phyloP scores from a whole-genome alignment of 1,140 invertebrate species.

The Zaprionus ornatus region DNA sequence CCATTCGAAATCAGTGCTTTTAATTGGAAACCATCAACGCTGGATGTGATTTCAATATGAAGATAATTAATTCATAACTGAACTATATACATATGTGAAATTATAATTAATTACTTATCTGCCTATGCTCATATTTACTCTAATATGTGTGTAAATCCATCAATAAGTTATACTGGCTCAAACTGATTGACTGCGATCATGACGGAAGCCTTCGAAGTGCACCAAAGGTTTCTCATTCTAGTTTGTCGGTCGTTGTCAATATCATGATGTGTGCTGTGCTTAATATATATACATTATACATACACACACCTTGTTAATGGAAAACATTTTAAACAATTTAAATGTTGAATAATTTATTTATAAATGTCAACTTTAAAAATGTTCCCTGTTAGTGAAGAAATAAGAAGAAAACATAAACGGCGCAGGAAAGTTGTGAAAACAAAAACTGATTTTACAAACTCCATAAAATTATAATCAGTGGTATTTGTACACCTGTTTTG shows the following conservation, averaged over 20 bases:
- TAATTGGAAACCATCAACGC: slow-evolving; percentile 71
- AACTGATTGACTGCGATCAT: not conserved
- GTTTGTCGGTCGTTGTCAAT: not conserved
- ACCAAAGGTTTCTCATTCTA: not conserved
- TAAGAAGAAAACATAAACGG: too few species aligned
- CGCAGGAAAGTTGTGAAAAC: too few species aligned
- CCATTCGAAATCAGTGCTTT: slow-evolving; percentile 82
- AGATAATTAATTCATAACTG: not conserved
- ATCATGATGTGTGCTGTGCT: not conserved
- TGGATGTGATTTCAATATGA: not conserved
- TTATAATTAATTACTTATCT: not conserved
- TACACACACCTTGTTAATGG: not conserved
- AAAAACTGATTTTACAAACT: too few species aligned
- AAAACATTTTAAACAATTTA: too few species aligned
- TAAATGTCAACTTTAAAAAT: too few species aligned
- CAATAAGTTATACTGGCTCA: not conserved
- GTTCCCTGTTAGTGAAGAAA: too few species aligned
- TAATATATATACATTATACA: not conserved
- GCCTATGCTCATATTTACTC: not conserved
- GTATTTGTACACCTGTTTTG: not conserved
- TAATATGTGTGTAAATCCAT: not conserved
- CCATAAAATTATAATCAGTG: too few species aligned
- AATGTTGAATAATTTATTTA: not conserved
- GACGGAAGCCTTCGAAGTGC: not conserved
- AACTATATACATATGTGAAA: not conserved